A percentile compares a stretch with the other conserved stretches of the same genome.
Evolutionary conservation across 2,113 vertebrate species (phyloP).

Genomic region (Strigops habroptila): DNA sequence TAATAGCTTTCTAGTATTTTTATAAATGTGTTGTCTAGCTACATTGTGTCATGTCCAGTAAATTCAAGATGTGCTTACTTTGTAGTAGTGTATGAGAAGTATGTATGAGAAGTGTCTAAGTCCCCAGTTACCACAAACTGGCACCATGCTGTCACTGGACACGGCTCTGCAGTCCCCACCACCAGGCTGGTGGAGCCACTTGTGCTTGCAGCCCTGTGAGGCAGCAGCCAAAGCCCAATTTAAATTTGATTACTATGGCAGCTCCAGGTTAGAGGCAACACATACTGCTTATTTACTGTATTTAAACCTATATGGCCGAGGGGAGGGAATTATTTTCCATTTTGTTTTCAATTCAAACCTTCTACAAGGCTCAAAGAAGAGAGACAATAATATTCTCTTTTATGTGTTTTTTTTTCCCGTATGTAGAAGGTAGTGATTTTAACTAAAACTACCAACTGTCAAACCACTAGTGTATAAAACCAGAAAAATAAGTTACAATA

Average conservation of each 20-base stretch:
- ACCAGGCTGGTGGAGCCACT: not conserved
- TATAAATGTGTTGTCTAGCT: not conserved
- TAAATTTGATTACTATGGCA: not conserved
- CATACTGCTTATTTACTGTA: not conserved
- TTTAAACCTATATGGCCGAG: not conserved
- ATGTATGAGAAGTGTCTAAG: not conserved
- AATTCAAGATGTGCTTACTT: not conserved
- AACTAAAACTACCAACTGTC: not conserved
- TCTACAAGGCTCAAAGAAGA: not conserved
- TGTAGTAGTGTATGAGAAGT: not conserved
- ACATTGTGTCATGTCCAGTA: constrained; percentile 5
- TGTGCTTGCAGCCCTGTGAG: not conserved
- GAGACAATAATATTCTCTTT: not conserved
- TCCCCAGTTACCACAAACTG: not conserved
- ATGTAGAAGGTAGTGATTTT: not conserved
- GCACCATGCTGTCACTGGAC: not conserved
- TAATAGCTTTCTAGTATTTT: constrained; percentile 31
- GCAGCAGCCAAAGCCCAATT: not conserved
- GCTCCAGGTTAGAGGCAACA: not conserved
- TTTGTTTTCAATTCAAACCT: not conserved
- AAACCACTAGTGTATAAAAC: not conserved
- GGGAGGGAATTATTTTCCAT: not conserved
- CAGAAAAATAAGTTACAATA: not conserved
- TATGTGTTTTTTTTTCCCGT: not conserved
- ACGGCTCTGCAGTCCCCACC: accelerated